Evolutionary conservation across 2,113 vertebrate genomes (phyloP).

Genomic region (Carassius carassius): DNA sequence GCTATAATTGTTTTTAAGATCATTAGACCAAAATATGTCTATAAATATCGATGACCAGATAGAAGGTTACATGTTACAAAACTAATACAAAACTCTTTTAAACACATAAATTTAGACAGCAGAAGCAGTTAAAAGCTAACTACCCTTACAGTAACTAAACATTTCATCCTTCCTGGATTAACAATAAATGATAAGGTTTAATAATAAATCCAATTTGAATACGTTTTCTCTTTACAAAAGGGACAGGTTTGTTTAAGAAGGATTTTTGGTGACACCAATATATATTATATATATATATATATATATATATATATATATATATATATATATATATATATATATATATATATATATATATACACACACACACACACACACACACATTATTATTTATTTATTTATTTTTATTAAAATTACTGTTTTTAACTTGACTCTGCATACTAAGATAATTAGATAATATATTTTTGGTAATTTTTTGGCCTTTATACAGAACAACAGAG

Average conservation of each 20-base stretch:
- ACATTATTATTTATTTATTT: no score
- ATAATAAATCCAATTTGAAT: not conserved
- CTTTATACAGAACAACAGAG: not conserved
- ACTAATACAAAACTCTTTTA: not conserved
- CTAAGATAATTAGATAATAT: not conserved
- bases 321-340: no score
- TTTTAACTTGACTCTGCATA: not conserved
- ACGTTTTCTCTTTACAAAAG: conserved; percentile 1
- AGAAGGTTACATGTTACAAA: not conserved
- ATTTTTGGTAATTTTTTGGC: not conserved
- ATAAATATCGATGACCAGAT: not conserved
- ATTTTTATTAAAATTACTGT: not conserved
- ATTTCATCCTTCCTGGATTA: conserved; percentile 21
- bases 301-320: no score
- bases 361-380: no score
- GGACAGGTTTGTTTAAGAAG: conserved; percentile 15
- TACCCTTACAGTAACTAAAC: not conserved
- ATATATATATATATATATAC: no score
- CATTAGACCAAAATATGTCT: not conserved
- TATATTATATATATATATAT: not conserved
- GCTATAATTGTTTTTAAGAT: not conserved
- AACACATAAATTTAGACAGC: not conserved
- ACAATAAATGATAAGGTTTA: not conserved
- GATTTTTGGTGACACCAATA: conserved; percentile 20
- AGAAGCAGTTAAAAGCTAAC: conserved; percentile 3